Base-by-base conservation (phyloP, 2,113 vertebrate species). In the Macquaria australasica region DNA sequence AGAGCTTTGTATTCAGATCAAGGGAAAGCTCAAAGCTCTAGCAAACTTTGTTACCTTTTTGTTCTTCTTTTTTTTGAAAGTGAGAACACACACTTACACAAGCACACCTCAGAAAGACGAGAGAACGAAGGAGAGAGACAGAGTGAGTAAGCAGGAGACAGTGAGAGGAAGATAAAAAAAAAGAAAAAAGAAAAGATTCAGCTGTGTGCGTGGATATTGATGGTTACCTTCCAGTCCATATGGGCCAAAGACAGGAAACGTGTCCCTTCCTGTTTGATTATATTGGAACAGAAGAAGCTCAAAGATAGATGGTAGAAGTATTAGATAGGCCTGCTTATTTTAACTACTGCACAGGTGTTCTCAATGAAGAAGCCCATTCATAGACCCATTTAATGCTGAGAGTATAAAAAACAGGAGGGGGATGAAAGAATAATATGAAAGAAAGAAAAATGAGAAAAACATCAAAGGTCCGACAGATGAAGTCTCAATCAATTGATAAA, bases 311-410 rank as follows among this genome's bases (percentile, higher is more conserved):
- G 83, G 71, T 78, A 67, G 68, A 91, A 79, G 85, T 84, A 92
- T 90, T 85, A 89, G 78, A 89, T 87, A 77, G 67, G 37, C 41
- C 64, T 87, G 91, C 82, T 93, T 87, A 86, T 92, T 94, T 93
- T 86, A 89, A 91, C 85, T 85, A 66, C 81, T 72, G 82, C 86
- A 89, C 94, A 95, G 91, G 93, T 96, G 95, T 93, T 91, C 76
- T 85, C 77, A 92, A 90, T 93, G 86, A 94, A 88, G 69, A 79
- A 55, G 62, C 71, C 70, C 83, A 83, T 81, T 72, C 78, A 85
- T 77, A 48, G 64, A 79, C 18, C 63, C 31, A 78, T 89, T 81
- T 90, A 83, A 86, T 72, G 77, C 74, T 39, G 73, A 55, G 71
- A 11, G 77, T 81, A 48, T 73, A 79, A 80, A 83, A 64, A 45